A percentile compares a stretch with the other conserved stretches of the same genome.
Evolutionary conservation across 30 jellyfish, hydroid and myxozoan genomes (phyloP).

Genomic region (Aurelia coerulea): DNA sequence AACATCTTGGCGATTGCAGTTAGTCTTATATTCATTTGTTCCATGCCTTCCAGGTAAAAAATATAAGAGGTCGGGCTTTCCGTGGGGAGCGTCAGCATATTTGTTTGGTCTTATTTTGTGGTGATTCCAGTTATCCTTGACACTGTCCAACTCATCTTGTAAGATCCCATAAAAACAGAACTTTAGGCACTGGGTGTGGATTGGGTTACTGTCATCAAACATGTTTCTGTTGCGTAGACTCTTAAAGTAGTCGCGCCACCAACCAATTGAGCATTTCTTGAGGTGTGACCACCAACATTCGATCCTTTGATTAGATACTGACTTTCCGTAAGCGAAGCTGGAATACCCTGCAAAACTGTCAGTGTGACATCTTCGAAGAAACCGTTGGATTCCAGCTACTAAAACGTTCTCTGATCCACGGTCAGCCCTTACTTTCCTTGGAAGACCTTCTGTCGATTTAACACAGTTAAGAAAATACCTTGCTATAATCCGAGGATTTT

Average conservation of each 20-base stretch:
- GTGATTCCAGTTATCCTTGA: not conserved
- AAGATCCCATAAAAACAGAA: constrained; percentile 1
- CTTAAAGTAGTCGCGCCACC: constrained; percentile 1
- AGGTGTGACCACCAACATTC: constrained; percentile 21
- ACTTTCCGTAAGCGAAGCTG: constrained; percentile 11
- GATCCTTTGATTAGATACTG: constrained; percentile 8
- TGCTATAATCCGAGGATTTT: too few relatives aligned
- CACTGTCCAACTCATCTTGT: constrained; percentile 2
- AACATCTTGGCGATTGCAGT: not conserved
- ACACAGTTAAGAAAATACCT: not conserved
- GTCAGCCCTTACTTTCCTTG: constrained; percentile 2
- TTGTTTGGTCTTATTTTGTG: constrained; percentile 1
- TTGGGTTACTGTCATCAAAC: constrained; percentile 3
- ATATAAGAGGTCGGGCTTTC: constrained; percentile 7
- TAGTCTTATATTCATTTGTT: not conserved
- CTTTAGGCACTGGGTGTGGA: constrained; percentile 8
- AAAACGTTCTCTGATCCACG: constrained; percentile 11
- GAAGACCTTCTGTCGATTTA: not conserved
- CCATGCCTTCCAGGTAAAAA: constrained; percentile 19
- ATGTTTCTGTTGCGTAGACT: not conserved
- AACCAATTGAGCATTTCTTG: not conserved
- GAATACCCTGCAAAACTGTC: not conserved
- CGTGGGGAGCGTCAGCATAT: constrained; percentile 14
- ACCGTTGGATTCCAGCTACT: constrained; percentile 1
- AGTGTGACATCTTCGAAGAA: constrained; percentile 3